phyloP scores from a whole-genome alignment of 1,140 invertebrate genomes.

The Lithobius niger region DNA sequence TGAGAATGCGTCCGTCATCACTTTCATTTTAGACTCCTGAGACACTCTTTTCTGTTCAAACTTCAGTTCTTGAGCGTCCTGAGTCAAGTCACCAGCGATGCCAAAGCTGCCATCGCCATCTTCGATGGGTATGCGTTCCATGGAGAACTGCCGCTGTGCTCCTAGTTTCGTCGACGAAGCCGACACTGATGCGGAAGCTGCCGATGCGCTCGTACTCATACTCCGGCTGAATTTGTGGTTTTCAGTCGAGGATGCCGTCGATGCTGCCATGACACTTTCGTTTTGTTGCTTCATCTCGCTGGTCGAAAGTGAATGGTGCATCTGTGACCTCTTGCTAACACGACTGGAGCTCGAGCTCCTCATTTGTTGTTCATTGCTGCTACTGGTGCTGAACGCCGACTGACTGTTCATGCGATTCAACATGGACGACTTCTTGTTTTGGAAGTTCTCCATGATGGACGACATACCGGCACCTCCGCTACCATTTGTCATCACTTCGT shows the following conservation, averaged over 20 bases:
- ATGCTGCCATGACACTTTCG: background rate
- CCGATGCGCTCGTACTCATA: background rate
- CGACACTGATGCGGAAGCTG: background rate
- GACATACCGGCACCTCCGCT: background rate
- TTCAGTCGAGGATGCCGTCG: background rate
- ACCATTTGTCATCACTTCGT: background rate
- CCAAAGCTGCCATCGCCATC: background rate
- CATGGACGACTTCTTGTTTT: background rate
- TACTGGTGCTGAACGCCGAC: background rate
- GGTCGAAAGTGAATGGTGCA: constrained; percentile 5
- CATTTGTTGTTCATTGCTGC: background rate
- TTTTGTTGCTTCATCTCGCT: constrained; percentile 9
- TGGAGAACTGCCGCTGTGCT: background rate
- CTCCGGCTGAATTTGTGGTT: constrained; percentile 6
- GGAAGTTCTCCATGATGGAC: constrained; percentile 5
- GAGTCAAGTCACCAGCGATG: background rate
- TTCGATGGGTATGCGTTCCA: background rate
- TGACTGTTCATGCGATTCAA: background rate
- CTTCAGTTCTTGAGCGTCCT: constrained; percentile 45
- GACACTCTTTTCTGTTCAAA: constrained; percentile 64
- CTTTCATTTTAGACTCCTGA: constrained; percentile 61
- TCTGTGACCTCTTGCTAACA: constrained; percentile 2
- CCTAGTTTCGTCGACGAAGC: background rate
- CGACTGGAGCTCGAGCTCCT: background rate
- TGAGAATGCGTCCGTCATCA: constrained; percentile 66